Base-by-base conservation (phyloP, 2,113 vertebrate genomes). In the Platysteira castanea region DNA sequence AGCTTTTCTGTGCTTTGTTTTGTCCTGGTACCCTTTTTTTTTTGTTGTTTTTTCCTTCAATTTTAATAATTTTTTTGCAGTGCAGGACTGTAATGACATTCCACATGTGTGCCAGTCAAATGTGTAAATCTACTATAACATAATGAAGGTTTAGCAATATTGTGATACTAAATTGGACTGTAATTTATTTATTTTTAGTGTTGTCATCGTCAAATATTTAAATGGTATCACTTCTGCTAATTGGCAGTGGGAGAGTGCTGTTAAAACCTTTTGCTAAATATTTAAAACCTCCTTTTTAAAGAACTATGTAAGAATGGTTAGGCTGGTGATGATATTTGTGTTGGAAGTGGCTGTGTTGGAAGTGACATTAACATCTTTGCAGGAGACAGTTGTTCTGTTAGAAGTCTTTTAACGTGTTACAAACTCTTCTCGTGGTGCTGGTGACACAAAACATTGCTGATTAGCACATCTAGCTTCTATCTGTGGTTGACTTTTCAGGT, bases 181-280 rank as follows among this genome's bases (percentile, higher is more conserved):
- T 90, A 80, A 86, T 86, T 92, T 95, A 93, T 94, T 95, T 93
- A 74, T 86, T 93, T 83, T 84, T 88, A 59, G 47, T 74, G 47
- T 84, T 92, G 92, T 83, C 35, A n/a, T 86, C 54, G 81, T 95
- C 47, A 90, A 92, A 86, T 67, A 86, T 95, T 92, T 92, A 95
- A 74, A 42, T 61, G 26, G 35, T 94, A 78, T 95, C 33, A 15
- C 65, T 87, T 68, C 63, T 42, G 24, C 79, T 92, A 93, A 94
- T 77, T 85, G 91, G 23, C 67, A 59, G 9, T 61, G 67, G 50
- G 56, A 79, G 23, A 95, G 53, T 47, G 42, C 63, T 74, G 82
- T 80, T 95, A 63, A 90, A 87, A 77, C 64, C 59, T 80, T 80
- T 63, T 61, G 63, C 42, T 92, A 59, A 95, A 95, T 96, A 91